Conservation (phyloP, 2,113 vertebrate species). For the Centrocercus urophasianus region DNA sequence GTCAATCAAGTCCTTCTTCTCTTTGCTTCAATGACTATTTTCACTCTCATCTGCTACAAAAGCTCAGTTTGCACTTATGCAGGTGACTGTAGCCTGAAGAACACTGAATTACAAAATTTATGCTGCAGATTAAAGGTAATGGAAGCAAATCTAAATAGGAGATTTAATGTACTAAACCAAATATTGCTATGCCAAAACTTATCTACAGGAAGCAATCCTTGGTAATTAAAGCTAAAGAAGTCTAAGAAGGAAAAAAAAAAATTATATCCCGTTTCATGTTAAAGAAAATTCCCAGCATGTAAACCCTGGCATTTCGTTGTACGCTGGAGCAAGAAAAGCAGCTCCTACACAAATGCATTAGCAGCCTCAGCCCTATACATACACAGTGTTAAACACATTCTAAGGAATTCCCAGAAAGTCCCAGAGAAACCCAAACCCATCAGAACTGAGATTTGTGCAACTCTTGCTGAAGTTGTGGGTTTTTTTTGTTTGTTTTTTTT, state of each 20-base stretch:
- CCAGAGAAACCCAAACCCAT: background rate
- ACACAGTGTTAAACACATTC: accelerated
- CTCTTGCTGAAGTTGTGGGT: background rate
- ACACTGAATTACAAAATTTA: background rate
- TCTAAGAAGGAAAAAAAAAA: background rate
- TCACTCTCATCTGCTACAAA: background rate
- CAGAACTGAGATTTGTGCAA: background rate
- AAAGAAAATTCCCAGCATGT: background rate
- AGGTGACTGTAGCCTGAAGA: background rate
- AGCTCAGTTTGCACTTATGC: background rate
- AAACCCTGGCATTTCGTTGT: background rate
- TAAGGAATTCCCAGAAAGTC: background rate
- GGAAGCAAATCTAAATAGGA: background rate
- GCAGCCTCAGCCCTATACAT: background rate
- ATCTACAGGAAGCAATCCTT: background rate
- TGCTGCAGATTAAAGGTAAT: background rate
- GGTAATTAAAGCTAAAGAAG: background rate
- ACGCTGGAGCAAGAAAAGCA: background rate
- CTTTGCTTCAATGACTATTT: background rate
- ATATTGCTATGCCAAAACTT: background rate
- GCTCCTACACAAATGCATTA: background rate
- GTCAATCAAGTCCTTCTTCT: background rate
- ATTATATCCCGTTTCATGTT: background rate
- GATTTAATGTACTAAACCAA: background rate
- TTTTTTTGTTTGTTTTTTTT: background rate